A percentile compares a stretch with the other conserved stretches of the same genome.
These are phyloP conservation scores for Amphimedon queenslandica DNA, from an alignment of 37 sponge, comb jelly and placozoan species.

Conservation along the genomic window DNA sequence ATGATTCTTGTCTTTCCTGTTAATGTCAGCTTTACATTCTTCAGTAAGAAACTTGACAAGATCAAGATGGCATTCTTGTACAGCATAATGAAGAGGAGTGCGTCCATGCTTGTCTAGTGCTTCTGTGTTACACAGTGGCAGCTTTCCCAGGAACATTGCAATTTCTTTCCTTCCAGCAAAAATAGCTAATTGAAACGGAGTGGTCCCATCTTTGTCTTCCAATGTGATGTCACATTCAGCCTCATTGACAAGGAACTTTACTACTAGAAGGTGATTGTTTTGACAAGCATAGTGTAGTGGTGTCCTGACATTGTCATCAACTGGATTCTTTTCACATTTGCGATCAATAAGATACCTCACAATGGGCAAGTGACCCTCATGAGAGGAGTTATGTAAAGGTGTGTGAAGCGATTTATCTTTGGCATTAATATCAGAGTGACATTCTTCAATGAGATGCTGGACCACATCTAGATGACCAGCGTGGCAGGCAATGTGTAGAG, in stretches of 20 bases:
- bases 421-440: not conserved
- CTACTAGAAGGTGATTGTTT: slow-evolving; percentile 15
- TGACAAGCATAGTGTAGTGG: slow-evolving; percentile 36
- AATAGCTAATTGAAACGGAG: slow-evolving; percentile 7
- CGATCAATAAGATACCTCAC: slow-evolving; percentile 34
- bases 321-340: not conserved
- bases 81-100: slow-evolving; percentile 49
- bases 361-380: slow-evolving; percentile 17
- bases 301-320: slow-evolving; percentile 6
- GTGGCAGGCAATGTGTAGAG: not conserved
- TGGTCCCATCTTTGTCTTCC: slow-evolving; percentile 4
- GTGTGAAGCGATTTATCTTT: not conserved
- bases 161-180: slow-evolving; percentile 1
- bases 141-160: not conserved
- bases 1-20: slow-evolving; percentile 13
- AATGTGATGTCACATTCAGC: not conserved
- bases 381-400: slow-evolving; percentile 4
- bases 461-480: slow-evolving; percentile 3
- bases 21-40: slow-evolving; percentile 15
- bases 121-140: slow-evolving; percentile 5
- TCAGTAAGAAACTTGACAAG: slow-evolving; percentile 40
- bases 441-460: not conserved
- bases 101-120: slow-evolving; percentile 2
- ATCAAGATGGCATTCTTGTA: slow-evolving; percentile 56
- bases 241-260: not conserved